phyloP scores from a whole-genome alignment of 92 coral and sea anemone species.

The Palythoa grandiflora region DNA sequence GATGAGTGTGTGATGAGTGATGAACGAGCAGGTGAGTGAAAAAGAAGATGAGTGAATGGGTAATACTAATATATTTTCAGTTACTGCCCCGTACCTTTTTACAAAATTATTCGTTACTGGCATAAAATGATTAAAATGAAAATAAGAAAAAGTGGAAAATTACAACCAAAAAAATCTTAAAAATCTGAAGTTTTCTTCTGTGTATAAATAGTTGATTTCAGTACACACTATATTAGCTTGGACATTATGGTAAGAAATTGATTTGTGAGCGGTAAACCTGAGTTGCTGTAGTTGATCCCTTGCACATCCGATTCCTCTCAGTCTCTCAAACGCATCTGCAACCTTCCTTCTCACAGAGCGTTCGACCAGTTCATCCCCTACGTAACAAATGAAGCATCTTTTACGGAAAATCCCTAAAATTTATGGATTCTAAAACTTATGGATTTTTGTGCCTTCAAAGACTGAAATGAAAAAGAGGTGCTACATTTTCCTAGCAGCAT shows the following conservation, averaged over 20 bases:
- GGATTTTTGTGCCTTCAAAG: too few species aligned
- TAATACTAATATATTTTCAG: background rate
- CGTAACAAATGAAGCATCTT: background rate
- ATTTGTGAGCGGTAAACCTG: slow-evolving; percentile 48
- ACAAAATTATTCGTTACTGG: too few species aligned
- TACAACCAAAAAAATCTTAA: too few species aligned
- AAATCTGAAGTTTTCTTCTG: too few species aligned
- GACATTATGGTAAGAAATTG: too few species aligned
- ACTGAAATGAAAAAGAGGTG: too few species aligned
- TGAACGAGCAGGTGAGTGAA: background rate
- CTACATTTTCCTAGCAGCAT: too few species aligned
- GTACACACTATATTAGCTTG: too few species aligned
- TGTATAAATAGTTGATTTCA: too few species aligned
- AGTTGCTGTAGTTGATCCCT: slow-evolving; percentile 83
- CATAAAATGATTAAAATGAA: too few species aligned
- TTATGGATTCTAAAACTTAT: background rate
- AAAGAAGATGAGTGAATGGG: background rate
- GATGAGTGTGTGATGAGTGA: background rate
- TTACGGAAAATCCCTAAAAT: background rate
- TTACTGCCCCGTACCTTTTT: too few species aligned
- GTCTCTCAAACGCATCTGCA: slow-evolving; percentile 88
- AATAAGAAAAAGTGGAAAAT: too few species aligned
- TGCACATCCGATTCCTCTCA: slow-evolving; percentile 76
- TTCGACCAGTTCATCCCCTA: slow-evolving; percentile 40
- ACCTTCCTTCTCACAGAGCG: slow-evolving; percentile 74